Conservation (phyloP, 1,140 invertebrate genomes). For the Papilio xuthus region DNA sequence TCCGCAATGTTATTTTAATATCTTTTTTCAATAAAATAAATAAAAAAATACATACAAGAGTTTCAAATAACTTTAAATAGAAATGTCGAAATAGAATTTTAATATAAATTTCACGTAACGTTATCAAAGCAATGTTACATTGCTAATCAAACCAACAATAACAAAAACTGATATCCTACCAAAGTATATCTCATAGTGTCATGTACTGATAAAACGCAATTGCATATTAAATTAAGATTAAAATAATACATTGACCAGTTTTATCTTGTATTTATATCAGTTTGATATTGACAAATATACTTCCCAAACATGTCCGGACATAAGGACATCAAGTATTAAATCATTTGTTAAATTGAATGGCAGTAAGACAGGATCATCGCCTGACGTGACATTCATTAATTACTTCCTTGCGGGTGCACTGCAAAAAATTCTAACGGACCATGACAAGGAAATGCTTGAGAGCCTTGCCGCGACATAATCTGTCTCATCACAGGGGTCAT, state of each 20-base stretch:
- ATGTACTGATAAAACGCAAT: not conserved
- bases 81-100: too few species aligned
- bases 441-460: constrained; percentile 17
- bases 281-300: not conserved
- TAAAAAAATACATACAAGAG: not conserved
- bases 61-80: too few species aligned
- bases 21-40: not conserved
- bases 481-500: constrained; percentile 11
- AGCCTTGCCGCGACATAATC: constrained; percentile 5
- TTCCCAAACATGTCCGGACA: not conserved
- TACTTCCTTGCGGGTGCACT: constrained; percentile 15
- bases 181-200: too few species aligned
- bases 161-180: too few species aligned
- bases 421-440: constrained; percentile 15
- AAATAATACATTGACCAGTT: not conserved
- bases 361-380: not conserved
- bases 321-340: constrained; percentile 16
- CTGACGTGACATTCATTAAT: constrained; percentile 20
- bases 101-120: too few species aligned
- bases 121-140: too few species aligned
- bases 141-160: too few species aligned
- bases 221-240: not conserved
- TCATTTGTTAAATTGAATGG: not conserved
- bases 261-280: not conserved
- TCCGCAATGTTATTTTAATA: not conserved